Evolutionary conservation across 2,113 vertebrate species (phyloP).

Genomic region (Phoxinus phoxinus): DNA sequence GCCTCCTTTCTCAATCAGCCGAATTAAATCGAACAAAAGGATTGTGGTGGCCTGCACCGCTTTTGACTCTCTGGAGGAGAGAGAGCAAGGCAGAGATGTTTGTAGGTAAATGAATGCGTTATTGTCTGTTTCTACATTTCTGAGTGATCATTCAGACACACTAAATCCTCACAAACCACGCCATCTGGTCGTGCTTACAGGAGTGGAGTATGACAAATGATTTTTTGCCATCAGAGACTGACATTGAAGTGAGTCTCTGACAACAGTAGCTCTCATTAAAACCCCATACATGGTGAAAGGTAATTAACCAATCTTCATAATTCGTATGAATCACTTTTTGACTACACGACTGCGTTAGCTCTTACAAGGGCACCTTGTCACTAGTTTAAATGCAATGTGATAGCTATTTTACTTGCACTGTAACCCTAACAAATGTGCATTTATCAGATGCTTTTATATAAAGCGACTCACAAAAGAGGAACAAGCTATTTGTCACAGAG

Average conservation of each 20-base stretch:
- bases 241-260: constrained; percentile 1
- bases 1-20: constrained; percentile 49
- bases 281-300: constrained; percentile 8
- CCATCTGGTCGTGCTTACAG: constrained; percentile 49
- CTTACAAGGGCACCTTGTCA: not conserved
- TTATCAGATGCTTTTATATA: no score
- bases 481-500: no score
- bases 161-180: constrained; percentile 34
- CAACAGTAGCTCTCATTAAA: constrained; percentile 14
- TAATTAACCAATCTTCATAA: not conserved
- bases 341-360: not conserved
- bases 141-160: constrained; percentile 42
- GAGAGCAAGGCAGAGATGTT: constrained; percentile 20
- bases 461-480: no score
- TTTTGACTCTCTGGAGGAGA: constrained; percentile 27
- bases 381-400: not conserved
- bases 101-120: constrained; percentile 43
- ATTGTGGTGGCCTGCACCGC: constrained; percentile 28
- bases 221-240: constrained; percentile 46
- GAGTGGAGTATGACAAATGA: constrained; percentile 41
- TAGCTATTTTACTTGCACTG: not conserved
- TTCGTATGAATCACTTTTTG: not conserved
- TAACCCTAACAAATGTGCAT: no score
- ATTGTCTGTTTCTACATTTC: constrained; percentile 39
- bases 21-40: constrained; percentile 55